A percentile compares a stretch with the other conserved stretches of the same genome.
These are phyloP conservation scores for Hippocampus zosterae DNA, from an alignment of 2,113 vertebrate genomes.

Conservation along the genomic window DNA sequence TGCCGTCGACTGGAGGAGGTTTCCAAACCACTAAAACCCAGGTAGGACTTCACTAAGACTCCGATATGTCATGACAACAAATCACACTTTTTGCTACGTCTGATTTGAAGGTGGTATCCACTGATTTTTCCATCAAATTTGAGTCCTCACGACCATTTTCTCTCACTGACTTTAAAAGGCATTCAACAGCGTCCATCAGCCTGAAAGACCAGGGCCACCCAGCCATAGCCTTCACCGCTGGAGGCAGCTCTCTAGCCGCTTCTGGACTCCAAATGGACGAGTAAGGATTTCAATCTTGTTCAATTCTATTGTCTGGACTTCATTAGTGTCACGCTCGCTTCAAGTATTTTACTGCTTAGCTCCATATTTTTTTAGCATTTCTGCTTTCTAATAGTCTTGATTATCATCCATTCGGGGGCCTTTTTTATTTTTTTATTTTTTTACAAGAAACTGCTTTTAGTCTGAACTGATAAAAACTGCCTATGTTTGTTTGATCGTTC, in stretches of 20 bases:
- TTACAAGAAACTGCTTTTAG: too few species aligned
- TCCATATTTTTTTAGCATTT: neutral
- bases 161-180: conserved; percentile 66
- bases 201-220: conserved; percentile 84
- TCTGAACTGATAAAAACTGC: neutral
- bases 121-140: neutral
- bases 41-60: conserved; percentile 49
- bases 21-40: conserved; percentile 86
- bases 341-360: neutral
- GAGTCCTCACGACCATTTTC: conserved; percentile 17
- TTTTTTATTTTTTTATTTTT: too few species aligned
- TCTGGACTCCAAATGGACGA: conserved; percentile 75
- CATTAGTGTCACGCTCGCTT: neutral
- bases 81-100: neutral
- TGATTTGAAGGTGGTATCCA: neutral
- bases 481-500: neutral
- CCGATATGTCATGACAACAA: neutral
- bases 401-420: too few species aligned
- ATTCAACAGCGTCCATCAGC: conserved; percentile 76
- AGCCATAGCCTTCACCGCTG: conserved; percentile 60
- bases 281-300: conserved; percentile 66
- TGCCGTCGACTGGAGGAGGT: conserved; percentile 88
- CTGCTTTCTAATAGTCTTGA: too few species aligned
- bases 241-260: conserved; percentile 63
- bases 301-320: neutral